Percentiles rank a stretch among this genome's conserved stretches.
phyloP scores from a whole-genome alignment of 2,888 invertebrate species.

The Celastrina argiolus region DNA sequence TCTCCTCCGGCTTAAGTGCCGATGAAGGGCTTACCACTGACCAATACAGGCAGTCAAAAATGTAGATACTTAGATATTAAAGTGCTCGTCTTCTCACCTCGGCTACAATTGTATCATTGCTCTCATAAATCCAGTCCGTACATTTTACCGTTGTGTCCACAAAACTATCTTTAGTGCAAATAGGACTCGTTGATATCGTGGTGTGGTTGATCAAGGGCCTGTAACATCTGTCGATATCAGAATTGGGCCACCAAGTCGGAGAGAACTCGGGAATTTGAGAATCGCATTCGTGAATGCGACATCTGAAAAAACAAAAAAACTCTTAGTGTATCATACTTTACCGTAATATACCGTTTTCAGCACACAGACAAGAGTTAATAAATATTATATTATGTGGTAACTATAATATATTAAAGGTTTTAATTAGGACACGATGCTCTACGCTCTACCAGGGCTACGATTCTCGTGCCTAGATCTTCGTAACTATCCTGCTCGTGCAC shows the following conservation, averaged over 20 bases:
- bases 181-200: background rate
- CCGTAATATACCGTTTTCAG: too few species aligned
- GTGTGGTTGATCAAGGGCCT: conserved; percentile 42
- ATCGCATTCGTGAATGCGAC: conserved; percentile 33
- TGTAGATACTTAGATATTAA: background rate
- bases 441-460: too few species aligned
- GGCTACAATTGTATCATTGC: conserved; percentile 50
- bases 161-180: conserved; percentile 49
- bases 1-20: too few species aligned
- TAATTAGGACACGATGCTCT: too few species aligned
- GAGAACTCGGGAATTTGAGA: conserved; percentile 17
- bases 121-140: conserved; percentile 58
- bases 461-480: too few species aligned
- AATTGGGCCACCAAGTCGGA: conserved; percentile 54
- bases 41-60: too few species aligned
- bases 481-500: too few species aligned
- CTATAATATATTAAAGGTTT: too few species aligned
- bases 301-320: conserved; percentile 26
- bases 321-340: too few species aligned
- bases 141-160: conserved; percentile 41
- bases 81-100: conserved; percentile 40
- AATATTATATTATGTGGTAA: too few species aligned
- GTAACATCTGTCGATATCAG: conserved; percentile 45
- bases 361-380: too few species aligned
- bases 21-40: too few species aligned